These are phyloP conservation scores for Adrianichthys oophorus DNA, from an alignment of 2,797 vertebrate genomes.

Conservation along the genomic window DNA sequence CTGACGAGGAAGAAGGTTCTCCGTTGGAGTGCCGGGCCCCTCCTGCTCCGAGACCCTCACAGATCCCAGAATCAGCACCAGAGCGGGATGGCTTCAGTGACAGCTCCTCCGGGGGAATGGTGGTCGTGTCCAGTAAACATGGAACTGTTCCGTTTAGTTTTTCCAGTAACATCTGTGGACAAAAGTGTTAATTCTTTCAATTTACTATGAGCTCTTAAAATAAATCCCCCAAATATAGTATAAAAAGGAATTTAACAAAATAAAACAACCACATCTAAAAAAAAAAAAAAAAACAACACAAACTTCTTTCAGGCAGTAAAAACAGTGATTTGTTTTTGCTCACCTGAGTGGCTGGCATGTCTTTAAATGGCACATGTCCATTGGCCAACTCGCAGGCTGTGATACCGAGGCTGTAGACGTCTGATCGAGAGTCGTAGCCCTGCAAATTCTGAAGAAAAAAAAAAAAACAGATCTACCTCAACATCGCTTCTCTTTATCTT, in stretches of 20 bases:
- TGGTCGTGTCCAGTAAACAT: constrained; percentile 94
- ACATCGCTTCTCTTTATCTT: not conserved
- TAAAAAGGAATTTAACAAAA: no score
- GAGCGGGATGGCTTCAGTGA: constrained; percentile 89
- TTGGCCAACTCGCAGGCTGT: constrained; percentile 97
- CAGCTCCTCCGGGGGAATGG: constrained; percentile 93
- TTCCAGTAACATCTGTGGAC: constrained; percentile 91
- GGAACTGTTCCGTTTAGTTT: constrained; percentile 97
- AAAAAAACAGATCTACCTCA: not conserved
- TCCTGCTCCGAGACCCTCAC: constrained; percentile 79
- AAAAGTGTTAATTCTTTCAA: not conserved
- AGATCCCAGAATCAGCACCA: constrained; percentile 84
- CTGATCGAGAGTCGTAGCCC: constrained; percentile 95
- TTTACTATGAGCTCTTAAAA: no score
- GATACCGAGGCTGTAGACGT: constrained; percentile 98
- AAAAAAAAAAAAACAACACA: no score
- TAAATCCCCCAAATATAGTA: no score
- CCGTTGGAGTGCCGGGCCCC: constrained; percentile 85
- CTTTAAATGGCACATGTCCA: constrained; percentile 97
- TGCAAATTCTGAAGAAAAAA: constrained; percentile 86
- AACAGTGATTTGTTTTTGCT: not conserved
- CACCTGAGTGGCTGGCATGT: constrained; percentile 98
- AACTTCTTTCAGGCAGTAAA: no score
- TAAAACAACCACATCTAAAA: no score
- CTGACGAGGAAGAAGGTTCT: constrained; percentile 77